Evolutionary conservation across 2,113 vertebrate genomes (phyloP), one percentile per base, ranked within the genome.

Genomic region (Nothocercus nigrocapillus): DNA sequence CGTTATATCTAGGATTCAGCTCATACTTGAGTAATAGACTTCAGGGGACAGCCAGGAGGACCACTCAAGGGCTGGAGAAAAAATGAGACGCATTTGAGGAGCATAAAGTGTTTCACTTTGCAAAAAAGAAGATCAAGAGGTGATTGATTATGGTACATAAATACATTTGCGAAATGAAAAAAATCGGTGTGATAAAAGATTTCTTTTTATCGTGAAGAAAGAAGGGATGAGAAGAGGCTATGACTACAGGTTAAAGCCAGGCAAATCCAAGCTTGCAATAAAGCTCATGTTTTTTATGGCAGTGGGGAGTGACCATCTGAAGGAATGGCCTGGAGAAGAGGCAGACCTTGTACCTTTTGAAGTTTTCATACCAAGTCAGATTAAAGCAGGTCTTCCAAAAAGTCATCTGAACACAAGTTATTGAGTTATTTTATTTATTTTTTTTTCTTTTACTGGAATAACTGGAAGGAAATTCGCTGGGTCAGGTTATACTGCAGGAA

Each of bases 251-350:
- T 10, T 73, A n/a, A 56, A 78, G 17, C 17, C 61, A 49, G 67
- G 38, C 16, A 44, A 47, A 59, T 44, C 21, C 30, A 11, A 49
- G 70, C 1, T 7, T 4, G 21, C n/a, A 34, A 44, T 4, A 34
- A 67, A 80, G 32, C 7, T 13, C 0, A 0, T 13, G 54, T 28
- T 7, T 49, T 73, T 30, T 12, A 7, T 47, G 20, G 28, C 28
- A 51, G 30, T 30, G 34, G 13, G 17, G 34, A 30, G 13, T 18
- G 61, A 38, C 47, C 32, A 9, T 32, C 11, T 6, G 40, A 80
- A 56, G 0, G 22, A 28, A 32, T 1, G 5, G 58, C 32, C 28
- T 13, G 7, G 38, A 53, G 38, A 67, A 69, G 36, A 0, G 4
- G 24, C 9, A 18, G n/a, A 28, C 54, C 18, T 53, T 28, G 38